Evolutionary conservation across 37 sponge, comb jelly and placozoan genomes (phyloP).

Genomic region (Mnemiopsis leidyi): DNA sequence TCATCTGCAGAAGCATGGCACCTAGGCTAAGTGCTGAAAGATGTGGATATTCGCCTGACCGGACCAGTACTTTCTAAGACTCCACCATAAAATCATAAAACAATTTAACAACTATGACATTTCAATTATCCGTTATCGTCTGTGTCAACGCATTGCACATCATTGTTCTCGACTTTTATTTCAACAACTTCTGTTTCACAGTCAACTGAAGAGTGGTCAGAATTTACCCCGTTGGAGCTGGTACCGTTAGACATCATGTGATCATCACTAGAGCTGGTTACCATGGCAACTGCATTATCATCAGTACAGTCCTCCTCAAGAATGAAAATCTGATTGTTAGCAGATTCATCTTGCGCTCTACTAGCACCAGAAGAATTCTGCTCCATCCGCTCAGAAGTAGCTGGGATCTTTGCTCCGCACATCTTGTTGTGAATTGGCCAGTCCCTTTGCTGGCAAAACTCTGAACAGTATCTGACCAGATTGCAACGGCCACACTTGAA

Average conservation of each 20-base stretch:
- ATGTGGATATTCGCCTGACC: too few species aligned
- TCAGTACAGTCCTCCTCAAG: not conserved
- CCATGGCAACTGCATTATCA: not conserved
- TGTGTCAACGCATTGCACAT: not conserved
- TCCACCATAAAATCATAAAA: too few species aligned
- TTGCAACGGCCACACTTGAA: slow-evolving; percentile 7
- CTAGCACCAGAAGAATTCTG: not conserved
- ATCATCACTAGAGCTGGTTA: not conserved
- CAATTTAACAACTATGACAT: not conserved
- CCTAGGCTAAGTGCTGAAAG: too few species aligned
- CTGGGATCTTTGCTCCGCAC: not conserved
- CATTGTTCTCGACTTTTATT: not conserved
- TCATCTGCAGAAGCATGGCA: too few species aligned
- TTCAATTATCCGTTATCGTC: not conserved
- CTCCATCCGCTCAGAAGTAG: not conserved
- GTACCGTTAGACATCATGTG: not conserved
- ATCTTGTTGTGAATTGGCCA: slow-evolving; percentile 1
- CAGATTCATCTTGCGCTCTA: not conserved
- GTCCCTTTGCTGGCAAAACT: slow-evolving; percentile 16
- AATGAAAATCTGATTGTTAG: not conserved
- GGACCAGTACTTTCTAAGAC: too few species aligned
- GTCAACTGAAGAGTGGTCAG: not conserved
- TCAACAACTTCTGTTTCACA: not conserved
- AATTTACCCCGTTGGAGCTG: not conserved
- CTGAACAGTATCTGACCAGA: not conserved